Evolutionary conservation across 2,113 vertebrate genomes (phyloP).

Genomic region (Leptodactylus fuscus): DNA sequence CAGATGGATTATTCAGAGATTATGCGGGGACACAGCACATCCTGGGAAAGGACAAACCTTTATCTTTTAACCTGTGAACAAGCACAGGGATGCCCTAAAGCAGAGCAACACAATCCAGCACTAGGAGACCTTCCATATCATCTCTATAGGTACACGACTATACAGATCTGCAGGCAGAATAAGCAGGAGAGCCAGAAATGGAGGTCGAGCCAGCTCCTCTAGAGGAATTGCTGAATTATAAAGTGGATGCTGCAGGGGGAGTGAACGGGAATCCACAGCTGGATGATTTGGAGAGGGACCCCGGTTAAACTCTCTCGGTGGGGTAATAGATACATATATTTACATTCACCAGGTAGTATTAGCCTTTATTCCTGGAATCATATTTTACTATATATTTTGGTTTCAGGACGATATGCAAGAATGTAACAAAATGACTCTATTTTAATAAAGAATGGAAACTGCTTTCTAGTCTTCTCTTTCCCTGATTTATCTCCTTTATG

Average conservation of each 20-base stretch:
- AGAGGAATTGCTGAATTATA: conserved; percentile 16
- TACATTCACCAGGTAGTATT: background rate
- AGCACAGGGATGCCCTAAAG: background rate
- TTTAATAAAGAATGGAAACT: background rate
- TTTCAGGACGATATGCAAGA: too few relatives aligned
- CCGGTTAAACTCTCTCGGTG: background rate
- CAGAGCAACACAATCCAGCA: background rate
- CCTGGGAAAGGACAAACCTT: background rate
- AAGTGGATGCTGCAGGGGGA: background rate
- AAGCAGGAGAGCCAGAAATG: background rate
- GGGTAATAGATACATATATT: background rate
- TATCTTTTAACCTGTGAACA: background rate
- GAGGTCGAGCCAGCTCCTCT: background rate
- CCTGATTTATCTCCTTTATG: too few relatives aligned
- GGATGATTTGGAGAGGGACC: background rate
- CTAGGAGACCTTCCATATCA: background rate
- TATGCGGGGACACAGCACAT: background rate
- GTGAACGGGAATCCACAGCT: background rate
- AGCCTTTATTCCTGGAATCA: background rate
- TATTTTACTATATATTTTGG: too few relatives aligned
- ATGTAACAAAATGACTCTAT: background rate
- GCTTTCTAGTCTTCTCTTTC: background rate
- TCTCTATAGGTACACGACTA: conserved; percentile 6
- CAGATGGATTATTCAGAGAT: conserved; percentile 15
- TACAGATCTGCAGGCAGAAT: conserved; percentile 21